A percentile compares a stretch with the other conserved stretches of the same genome.
Conservation (phyloP, 1,140 invertebrate species). For the Atopsyche davidsoni region DNA sequence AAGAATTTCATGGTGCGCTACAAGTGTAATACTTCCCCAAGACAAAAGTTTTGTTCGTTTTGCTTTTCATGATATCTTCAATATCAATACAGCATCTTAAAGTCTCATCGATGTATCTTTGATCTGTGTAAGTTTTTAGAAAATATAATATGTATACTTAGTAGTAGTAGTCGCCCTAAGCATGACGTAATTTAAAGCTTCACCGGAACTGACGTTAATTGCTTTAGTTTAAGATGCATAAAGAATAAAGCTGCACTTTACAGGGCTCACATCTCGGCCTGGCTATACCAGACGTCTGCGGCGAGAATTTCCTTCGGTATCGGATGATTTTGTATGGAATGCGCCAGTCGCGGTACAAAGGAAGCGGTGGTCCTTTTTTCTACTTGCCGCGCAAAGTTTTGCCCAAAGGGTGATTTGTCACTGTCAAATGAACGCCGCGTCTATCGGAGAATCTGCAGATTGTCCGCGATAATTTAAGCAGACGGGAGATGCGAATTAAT, state of each 20-base stretch:
- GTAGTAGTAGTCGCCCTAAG: too few relatives aligned
- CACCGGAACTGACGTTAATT: conserved; percentile 7
- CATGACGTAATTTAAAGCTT: background rate
- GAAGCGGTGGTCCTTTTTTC: conserved; percentile 8
- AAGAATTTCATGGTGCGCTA: too few relatives aligned
- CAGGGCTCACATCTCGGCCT: background rate
- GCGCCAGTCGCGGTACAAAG: conserved; percentile 5
- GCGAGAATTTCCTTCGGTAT: conserved; percentile 6
- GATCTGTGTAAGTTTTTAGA: too few relatives aligned
- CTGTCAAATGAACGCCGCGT: conserved; percentile 13
- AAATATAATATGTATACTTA: too few relatives aligned
- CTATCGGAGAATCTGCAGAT: too few relatives aligned
- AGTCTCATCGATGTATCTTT: too few relatives aligned
- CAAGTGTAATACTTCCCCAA: too few relatives aligned
- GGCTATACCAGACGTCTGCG: background rate
- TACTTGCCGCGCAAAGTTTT: background rate
- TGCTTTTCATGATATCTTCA: too few relatives aligned
- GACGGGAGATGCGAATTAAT: too few relatives aligned
- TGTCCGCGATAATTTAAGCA: too few relatives aligned
- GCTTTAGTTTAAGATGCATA: conserved; percentile 11
- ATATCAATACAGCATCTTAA: too few relatives aligned
- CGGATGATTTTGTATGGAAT: conserved; percentile 14
- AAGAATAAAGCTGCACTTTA: background rate
- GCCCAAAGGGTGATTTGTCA: conserved; percentile 8
- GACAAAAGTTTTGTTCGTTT: too few relatives aligned